phyloP scores from a whole-genome alignment of 2,888 invertebrate species.

The Pollenia angustigena region DNA sequence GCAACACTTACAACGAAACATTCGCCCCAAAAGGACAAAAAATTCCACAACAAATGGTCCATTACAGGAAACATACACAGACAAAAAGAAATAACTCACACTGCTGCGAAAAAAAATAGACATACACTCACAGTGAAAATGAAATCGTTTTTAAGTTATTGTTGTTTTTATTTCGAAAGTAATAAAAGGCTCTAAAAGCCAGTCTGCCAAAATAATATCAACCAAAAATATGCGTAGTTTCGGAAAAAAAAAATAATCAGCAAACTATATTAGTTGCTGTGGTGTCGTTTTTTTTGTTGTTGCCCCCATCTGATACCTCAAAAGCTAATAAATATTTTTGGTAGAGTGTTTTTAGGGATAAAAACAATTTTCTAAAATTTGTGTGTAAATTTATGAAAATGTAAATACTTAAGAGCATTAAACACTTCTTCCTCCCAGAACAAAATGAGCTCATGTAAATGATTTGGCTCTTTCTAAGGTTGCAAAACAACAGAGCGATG shows the following conservation, averaged over 20 bases:
- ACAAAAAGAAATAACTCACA: constrained; percentile 29
- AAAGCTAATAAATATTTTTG: constrained; percentile 64
- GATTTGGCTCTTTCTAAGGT: neutral
- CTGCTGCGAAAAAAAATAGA: constrained; percentile 3
- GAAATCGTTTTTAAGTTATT: neutral
- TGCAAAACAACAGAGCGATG: neutral
- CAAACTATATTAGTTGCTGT: constrained; percentile 32
- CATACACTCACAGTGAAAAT: constrained; percentile 20
- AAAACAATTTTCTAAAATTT: constrained; percentile 54
- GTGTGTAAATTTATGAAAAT: constrained; percentile 63
- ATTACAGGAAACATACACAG: constrained; percentile 52
- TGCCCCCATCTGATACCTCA: constrained; percentile 23
- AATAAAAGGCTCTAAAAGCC: constrained; percentile 22
- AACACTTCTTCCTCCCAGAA: neutral
- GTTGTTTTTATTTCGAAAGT: neutral
- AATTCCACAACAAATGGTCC: constrained; percentile 54
- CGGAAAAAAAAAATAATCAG: neutral
- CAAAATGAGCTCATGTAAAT: constrained; percentile 37
- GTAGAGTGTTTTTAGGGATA: constrained; percentile 12
- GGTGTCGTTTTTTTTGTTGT: neutral
- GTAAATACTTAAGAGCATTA: constrained; percentile 18
- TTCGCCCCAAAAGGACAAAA: constrained; percentile 35
- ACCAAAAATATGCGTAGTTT: constrained; percentile 49
- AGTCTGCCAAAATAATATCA: constrained; percentile 3
- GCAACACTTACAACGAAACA: constrained; percentile 72